phyloP scores from a whole-genome alignment of 2,888 invertebrate genomes.

The Amiota minor region DNA sequence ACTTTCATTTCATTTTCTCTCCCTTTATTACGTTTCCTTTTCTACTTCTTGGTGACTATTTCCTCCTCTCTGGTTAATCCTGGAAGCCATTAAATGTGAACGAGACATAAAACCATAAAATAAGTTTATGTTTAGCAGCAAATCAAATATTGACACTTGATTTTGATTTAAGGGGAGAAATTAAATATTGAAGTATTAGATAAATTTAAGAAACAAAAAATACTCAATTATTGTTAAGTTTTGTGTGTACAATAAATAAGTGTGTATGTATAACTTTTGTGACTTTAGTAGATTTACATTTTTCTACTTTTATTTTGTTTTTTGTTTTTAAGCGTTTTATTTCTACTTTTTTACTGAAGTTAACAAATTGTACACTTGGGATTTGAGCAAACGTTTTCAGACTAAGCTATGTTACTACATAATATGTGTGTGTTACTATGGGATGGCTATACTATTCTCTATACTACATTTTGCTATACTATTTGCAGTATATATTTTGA shows the following conservation, averaged over 20 bases:
- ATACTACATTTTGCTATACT: not conserved
- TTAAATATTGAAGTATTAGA: too few relatives aligned
- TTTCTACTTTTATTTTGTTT: not conserved
- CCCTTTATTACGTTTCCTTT: not conserved
- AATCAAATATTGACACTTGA: constrained; percentile 10
- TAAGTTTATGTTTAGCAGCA: not conserved
- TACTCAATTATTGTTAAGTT: too few relatives aligned
- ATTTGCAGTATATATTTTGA: constrained; percentile 8
- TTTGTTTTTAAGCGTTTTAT: not conserved
- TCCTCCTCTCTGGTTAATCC: too few relatives aligned
- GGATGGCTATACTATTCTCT: not conserved
- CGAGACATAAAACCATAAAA: too few relatives aligned
- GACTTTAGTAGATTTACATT: not conserved
- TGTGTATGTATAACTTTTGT: too few relatives aligned
- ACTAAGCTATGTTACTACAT: not conserved
- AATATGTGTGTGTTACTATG: not conserved
- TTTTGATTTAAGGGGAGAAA: not conserved
- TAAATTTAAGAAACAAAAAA: too few relatives aligned
- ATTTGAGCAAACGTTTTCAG: constrained; percentile 12
- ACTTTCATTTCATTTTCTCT: too few relatives aligned
- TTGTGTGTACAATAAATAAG: too few relatives aligned
- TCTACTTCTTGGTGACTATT: not conserved
- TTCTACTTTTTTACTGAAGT: constrained; percentile 10
- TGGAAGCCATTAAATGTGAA: too few relatives aligned
- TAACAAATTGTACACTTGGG: constrained; percentile 27